phyloP scores from a whole-genome alignment of 2,797 vertebrate species.

The Tapera naevia region DNA sequence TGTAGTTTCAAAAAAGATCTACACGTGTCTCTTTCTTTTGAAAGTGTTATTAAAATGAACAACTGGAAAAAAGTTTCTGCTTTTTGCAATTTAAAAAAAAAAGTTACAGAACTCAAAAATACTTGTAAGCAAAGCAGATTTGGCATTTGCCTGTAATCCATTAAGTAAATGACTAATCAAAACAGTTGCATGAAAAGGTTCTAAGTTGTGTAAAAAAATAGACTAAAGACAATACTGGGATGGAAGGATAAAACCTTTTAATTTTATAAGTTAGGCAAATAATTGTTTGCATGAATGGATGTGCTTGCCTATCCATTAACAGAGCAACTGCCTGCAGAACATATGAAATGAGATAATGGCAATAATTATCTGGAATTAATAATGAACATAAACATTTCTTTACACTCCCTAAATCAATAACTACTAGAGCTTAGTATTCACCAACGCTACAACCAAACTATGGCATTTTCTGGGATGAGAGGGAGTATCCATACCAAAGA shows the following conservation, averaged over 20 bases:
- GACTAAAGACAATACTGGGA: background rate
- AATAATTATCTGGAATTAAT: conserved; percentile 55
- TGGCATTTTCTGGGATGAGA: background rate
- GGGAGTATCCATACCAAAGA: background rate
- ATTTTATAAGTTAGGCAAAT: conserved; percentile 29
- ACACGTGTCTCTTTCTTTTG: background rate
- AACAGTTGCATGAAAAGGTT: background rate
- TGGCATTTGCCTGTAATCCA: background rate
- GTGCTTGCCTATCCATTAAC: conserved; percentile 6
- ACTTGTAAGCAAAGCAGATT: background rate
- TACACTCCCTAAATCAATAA: background rate
- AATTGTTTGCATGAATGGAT: conserved; percentile 27
- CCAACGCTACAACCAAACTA: background rate
- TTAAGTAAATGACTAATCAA: conserved; percentile 39
- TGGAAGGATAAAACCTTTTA: conserved; percentile 8
- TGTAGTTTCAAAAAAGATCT: background rate
- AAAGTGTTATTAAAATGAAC: background rate
- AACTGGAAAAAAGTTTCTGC: background rate
- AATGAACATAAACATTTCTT: conserved; percentile 29
- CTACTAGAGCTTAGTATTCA: background rate
- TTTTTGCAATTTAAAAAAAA: background rate
- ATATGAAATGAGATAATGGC: conserved; percentile 30
- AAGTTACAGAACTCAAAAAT: background rate
- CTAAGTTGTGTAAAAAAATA: conserved; percentile 25
- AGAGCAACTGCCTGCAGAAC: conserved; percentile 37